Base-by-base conservation (phyloP, 2,113 vertebrate genomes). In the Tenebrosternarchus preto region DNA sequence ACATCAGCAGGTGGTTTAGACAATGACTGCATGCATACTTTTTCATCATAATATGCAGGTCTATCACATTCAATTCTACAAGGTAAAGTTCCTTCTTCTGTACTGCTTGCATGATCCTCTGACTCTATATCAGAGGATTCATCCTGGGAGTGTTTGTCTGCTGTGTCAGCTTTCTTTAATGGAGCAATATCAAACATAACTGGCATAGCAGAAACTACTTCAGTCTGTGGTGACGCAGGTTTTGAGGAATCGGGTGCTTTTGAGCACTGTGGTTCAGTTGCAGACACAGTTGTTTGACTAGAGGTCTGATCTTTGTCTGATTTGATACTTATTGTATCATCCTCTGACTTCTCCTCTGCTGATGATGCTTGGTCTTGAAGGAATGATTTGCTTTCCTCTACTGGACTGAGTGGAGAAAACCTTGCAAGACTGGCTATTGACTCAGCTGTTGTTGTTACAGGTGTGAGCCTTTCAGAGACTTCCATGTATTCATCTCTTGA, bases 401-500 rank as follows among this genome's bases (percentile, higher is more conserved):
- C 85, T 2, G 92, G 92, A 86, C 93, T 93, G 29, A 90, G 83
- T 0, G 81, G 89, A 77, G 93, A 92, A 59, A 92, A 90, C 81
- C 92, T 92, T 71, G 92, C 82, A 68, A 92, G 80, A 80, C 77
- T 83, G 12, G 83, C 92, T 55, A 93, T 87, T 0, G 92, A 92
- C 15, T 90, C 91, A 60, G 90, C 85, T 76, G 87, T 85, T 77
- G 87, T 82, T 78, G 90, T 87, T 80, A 86, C 88, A 72, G 88
- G 80, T 78, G 85, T 87, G 57, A 88, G 88, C 83, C 93, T 95
- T 56, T 93, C 89, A 39, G 94, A 94, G 63, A 97, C 95, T 84
- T 99, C 96, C 85, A 98, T 88, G 84, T 96, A 97, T 76, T 96
- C 95, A 50, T 97, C 94, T 84, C 93, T 94, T 71, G 90, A 85